phyloP scores from a whole-genome alignment of 2,113 vertebrate species.

The Cryptomyrus ogoouensis region DNA sequence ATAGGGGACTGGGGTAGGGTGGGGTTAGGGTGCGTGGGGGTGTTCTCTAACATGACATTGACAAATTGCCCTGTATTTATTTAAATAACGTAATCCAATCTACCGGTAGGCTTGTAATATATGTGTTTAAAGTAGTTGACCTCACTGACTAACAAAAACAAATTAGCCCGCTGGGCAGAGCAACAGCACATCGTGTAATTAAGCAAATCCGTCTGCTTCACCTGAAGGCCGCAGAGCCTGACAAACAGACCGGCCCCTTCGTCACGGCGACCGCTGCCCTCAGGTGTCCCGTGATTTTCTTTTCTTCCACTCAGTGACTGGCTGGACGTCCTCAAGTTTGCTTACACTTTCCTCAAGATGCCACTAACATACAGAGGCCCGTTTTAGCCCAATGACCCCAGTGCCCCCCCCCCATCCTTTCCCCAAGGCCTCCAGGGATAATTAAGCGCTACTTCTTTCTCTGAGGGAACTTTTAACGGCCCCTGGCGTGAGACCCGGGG shows the following conservation, averaged over 20 bases:
- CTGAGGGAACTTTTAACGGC: background rate
- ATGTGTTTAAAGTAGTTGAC: slow-evolving; percentile 77
- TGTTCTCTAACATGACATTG: slow-evolving; percentile 82
- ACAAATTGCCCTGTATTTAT: slow-evolving; percentile 96
- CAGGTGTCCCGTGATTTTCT: background rate
- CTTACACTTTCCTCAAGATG: background rate
- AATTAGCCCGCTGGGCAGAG: slow-evolving; percentile 68
- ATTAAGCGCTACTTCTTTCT: background rate
- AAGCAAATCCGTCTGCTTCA: slow-evolving; percentile 24
- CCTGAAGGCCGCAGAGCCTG: slow-evolving; percentile 26
- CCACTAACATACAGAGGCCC: background rate
- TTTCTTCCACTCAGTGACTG: background rate
- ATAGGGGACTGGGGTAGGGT: slow-evolving; percentile 20
- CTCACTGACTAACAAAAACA: slow-evolving; percentile 76
- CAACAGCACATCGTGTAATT: slow-evolving; percentile 46
- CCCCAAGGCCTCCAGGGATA: background rate
- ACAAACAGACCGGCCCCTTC: background rate
- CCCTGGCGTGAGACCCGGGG: background rate
- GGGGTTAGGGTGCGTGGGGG: slow-evolving; percentile 53
- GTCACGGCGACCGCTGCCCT: background rate
- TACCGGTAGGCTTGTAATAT: slow-evolving; percentile 76
- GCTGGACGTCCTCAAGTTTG: background rate
- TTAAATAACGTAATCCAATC: slow-evolving; percentile 90
- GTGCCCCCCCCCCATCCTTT: background rate
- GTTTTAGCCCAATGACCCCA: background rate